Evolutionary conservation across 1,140 invertebrate species (phyloP).

Genomic region (Drosophila serrata): DNA sequence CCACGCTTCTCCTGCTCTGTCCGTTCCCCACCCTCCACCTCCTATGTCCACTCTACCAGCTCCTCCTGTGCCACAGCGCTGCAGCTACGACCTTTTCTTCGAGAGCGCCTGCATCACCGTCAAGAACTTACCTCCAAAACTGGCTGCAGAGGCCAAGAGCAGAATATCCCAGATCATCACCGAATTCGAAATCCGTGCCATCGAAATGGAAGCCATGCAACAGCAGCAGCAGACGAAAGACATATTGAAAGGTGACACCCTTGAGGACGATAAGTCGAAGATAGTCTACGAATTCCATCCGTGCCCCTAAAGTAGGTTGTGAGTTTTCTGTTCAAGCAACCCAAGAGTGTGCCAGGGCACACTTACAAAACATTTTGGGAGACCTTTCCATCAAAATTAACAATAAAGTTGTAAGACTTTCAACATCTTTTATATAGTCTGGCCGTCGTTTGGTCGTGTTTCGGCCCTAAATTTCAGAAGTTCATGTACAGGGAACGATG

Average conservation of each 20-base stretch:
- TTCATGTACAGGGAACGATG: slow-evolving; percentile 26
- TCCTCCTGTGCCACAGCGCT: slow-evolving; percentile 19
- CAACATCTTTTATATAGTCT: slow-evolving; percentile 1
- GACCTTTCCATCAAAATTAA: slow-evolving; percentile 23
- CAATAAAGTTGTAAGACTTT: slow-evolving; percentile 11
- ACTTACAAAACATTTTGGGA: slow-evolving; percentile 8
- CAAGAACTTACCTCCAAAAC: slow-evolving; percentile 68
- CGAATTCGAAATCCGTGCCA: slow-evolving; percentile 76
- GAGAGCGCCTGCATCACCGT: slow-evolving; percentile 74
- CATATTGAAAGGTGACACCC: slow-evolving; percentile 3
- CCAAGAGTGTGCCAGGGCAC: background rate
- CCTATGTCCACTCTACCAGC: background rate
- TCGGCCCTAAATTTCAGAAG: slow-evolving; percentile 38
- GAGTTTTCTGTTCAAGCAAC: slow-evolving; percentile 31
- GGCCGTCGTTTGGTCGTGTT: slow-evolving; percentile 33
- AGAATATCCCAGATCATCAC: slow-evolving; percentile 73
- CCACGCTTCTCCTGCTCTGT: background rate
- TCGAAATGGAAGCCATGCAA: slow-evolving; percentile 54
- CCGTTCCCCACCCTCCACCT: background rate
- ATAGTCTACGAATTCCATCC: slow-evolving; percentile 61
- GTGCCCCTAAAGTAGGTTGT: slow-evolving; percentile 42
- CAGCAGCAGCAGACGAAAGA: slow-evolving; percentile 11
- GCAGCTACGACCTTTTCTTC: slow-evolving; percentile 77
- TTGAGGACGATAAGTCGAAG: slow-evolving; percentile 15
- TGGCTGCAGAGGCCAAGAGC: slow-evolving; percentile 72